Evolutionary conservation across 2,888 invertebrate species (phyloP).

Genomic region (Plusia festucae): DNA sequence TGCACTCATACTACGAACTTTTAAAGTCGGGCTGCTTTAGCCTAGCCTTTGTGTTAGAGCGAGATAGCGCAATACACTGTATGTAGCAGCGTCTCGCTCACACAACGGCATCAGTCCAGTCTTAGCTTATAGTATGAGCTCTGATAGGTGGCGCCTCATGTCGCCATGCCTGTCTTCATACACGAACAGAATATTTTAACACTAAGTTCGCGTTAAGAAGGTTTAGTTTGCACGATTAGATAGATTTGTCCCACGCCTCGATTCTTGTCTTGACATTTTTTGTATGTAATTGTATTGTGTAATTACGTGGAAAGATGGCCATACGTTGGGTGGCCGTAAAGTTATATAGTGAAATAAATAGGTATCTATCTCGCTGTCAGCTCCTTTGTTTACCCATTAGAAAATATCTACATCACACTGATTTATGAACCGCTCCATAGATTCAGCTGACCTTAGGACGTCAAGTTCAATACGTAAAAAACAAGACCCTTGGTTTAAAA

Average conservation of each 20-base stretch:
- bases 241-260: not conserved
- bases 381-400: too few relatives aligned
- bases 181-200: conserved; percentile 48
- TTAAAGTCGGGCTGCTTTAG: too few relatives aligned
- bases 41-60: not conserved
- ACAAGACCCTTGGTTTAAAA: too few relatives aligned
- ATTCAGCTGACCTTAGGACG: too few relatives aligned
- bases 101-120: accelerated
- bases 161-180: conserved; percentile 39
- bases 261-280: not conserved
- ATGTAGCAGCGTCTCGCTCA: not conserved
- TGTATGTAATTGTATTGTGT: not conserved
- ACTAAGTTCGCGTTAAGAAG: conserved; percentile 9
- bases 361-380: too few relatives aligned
- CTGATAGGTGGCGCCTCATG: conserved; percentile 52
- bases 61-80: not conserved
- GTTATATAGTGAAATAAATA: too few relatives aligned
- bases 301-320: not conserved
- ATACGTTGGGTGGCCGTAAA: too few relatives aligned
- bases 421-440: too few relatives aligned
- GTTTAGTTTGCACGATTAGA: not conserved
- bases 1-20: not conserved
- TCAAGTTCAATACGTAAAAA: too few relatives aligned
- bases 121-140: not conserved
- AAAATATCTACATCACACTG: too few relatives aligned